Evolutionary conservation across 2,113 vertebrate species (phyloP), one percentile per base, ranked within the genome.

Genomic region (Athene cunicularia): DNA sequence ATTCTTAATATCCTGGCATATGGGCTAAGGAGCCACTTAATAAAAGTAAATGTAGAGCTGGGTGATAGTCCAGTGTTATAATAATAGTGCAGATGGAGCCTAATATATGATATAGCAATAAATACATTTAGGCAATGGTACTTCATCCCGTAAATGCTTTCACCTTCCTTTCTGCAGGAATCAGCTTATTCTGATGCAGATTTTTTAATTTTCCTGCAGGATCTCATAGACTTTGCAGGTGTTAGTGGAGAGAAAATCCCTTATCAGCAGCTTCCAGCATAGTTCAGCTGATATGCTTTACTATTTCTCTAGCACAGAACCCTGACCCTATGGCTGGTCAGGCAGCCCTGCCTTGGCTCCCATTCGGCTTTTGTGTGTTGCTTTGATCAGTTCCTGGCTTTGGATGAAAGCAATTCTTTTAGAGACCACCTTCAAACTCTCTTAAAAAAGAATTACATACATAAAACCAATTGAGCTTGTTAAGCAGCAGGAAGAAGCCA

Each of bases 151-250:
- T 86, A 94, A 97, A 94, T 30, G 21, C 90, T 85, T 91, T 95
- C 88, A 74, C 53, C 21, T 85, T 55, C 75, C 86, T 74, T 84
- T 80, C 10, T 96, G 86, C 96, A 96, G 97, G 96, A 98, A 98
- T 92, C 68, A 39, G 53, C 0, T 14, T 75, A 95, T 96, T 97
- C 88, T 96, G 37, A 98, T 97, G 95, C n/a, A 97, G 95, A 98
- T 97, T 90, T 93, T 76, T 50, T 41, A 21, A 67, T 94, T 92
- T 93, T 92, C 75, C 86, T 91, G 4, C 23, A 95, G 88, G 80
- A 97, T 86, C 91, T 97, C 97, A 92, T 97, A 97, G 98, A 97
- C 43, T 55, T 80, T 82, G 72, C 94, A 98, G 93, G 96, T 97
- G 94, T 74, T 80, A 58, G 35, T 85, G 21, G 19, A 86, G 64